These are phyloP conservation scores for Epiblema foenella DNA, from an alignment of 2,888 invertebrate species.

Conservation along the genomic window DNA sequence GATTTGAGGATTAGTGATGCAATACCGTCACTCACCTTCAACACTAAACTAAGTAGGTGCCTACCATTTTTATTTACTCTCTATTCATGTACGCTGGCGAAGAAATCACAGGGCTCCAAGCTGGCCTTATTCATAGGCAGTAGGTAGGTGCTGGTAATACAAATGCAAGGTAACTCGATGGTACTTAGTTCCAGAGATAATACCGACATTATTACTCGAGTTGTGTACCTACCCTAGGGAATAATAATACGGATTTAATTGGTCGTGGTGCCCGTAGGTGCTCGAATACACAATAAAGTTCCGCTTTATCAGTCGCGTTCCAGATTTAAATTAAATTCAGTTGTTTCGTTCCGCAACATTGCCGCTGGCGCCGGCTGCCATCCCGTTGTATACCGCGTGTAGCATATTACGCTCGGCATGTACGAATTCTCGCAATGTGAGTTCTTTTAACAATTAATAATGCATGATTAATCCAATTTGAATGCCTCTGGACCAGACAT, in stretches of 20 bases:
- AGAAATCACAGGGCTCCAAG: no score
- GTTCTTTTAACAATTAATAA: not conserved
- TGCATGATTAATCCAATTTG: not conserved
- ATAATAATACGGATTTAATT: slow-evolving; percentile 22
- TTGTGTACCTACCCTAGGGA: not conserved
- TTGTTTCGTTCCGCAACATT: slow-evolving; percentile 25
- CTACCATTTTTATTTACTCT: no score
- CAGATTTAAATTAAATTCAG: slow-evolving; percentile 39
- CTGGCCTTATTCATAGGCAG: no score
- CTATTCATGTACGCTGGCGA: no score
- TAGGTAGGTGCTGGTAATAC: no score
- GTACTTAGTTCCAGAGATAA: not conserved
- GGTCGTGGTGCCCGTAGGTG: slow-evolving; percentile 7
- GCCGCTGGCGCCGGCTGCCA: slow-evolving; percentile 30
- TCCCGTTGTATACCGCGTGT: not conserved
- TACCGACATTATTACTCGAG: not conserved
- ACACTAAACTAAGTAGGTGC: no score
- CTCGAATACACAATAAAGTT: slow-evolving; percentile 31
- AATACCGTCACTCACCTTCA: no score
- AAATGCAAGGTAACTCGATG: no score
- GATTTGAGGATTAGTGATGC: no score
- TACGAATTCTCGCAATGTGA: not conserved
- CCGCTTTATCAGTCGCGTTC: slow-evolving; percentile 21
- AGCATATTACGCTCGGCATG: not conserved
- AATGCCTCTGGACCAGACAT: not conserved